Percentiles rank a stretch among this genome's conserved stretches.
Evolutionary conservation across 2,888 invertebrate species (phyloP).

Genomic region (Pristionchus fissidentatus): DNA sequence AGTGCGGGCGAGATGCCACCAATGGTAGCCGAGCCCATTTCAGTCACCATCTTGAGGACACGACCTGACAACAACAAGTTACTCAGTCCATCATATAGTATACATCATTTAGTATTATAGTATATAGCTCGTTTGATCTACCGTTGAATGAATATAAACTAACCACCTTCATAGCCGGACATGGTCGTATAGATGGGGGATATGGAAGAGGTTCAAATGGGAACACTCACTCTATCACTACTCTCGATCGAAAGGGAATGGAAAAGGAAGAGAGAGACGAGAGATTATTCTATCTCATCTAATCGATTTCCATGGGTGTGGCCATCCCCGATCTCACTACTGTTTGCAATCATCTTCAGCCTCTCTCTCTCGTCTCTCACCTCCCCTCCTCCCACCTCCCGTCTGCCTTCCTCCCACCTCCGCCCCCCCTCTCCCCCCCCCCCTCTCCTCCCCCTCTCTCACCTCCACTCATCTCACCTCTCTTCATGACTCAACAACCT

Average conservation of each 20-base stretch:
- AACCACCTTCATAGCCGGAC: background rate
- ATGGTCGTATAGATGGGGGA: constrained; percentile 40
- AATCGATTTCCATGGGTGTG: constrained; percentile 40
- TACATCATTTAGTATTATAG: background rate
- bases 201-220: constrained; percentile 44
- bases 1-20: constrained; percentile 75
- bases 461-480: background rate
- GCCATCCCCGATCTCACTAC: background rate
- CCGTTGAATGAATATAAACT: background rate
- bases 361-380: background rate
- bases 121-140: background rate
- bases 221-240: constrained; percentile 26
- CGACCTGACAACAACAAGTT: constrained; percentile 64
- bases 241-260: constrained; percentile 4
- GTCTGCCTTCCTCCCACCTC: background rate
- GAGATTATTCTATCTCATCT: constrained; percentile 40
- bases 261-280: constrained; percentile 44
- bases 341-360: constrained; percentile 45
- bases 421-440: background rate
- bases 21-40: constrained; percentile 75
- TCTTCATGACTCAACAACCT: background rate
- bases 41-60: constrained; percentile 75
- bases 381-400: background rate
- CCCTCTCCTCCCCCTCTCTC: background rate
- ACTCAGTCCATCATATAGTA: background rate